These are phyloP conservation scores for Sarcophaga bullata DNA, from an alignment of 1,140 invertebrate genomes.

Conservation along the genomic window DNA sequence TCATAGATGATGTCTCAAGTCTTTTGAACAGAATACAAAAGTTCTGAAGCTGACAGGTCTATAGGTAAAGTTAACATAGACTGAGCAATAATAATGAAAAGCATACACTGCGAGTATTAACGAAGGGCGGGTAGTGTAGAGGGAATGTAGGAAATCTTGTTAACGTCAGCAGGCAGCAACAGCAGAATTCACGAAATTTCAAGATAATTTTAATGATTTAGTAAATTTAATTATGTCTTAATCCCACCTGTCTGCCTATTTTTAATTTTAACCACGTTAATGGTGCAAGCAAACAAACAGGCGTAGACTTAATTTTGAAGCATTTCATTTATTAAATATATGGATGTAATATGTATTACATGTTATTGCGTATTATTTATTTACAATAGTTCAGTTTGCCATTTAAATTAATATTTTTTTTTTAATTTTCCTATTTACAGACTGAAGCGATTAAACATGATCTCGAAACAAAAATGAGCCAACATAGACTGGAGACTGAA, in stretches of 20 bases:
- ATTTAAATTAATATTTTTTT: neutral
- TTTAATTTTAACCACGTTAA: neutral
- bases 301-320: too few species aligned
- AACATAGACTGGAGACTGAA: conserved; percentile 74
- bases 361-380: neutral
- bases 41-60: conserved; percentile 6
- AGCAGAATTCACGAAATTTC: neutral
- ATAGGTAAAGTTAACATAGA: conserved; percentile 10
- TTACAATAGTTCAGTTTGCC: too few species aligned
- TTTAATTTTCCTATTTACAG: conserved; percentile 47
- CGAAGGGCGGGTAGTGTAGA: too few species aligned
- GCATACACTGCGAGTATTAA: too few species aligned
- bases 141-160: too few species aligned
- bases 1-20: neutral
- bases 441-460: conserved; percentile 64
- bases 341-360: too few species aligned
- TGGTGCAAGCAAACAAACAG: too few species aligned
- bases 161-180: too few species aligned
- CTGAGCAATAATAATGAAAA: neutral
- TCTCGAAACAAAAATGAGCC: conserved; percentile 61
- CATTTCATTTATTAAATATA: too few species aligned
- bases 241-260: neutral
- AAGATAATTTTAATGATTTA: conserved; percentile 16
- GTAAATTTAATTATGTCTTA: conserved; percentile 12
- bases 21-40: conserved; percentile 1